phyloP scores from a whole-genome alignment of 2,888 invertebrate genomes.

The Steromphala cineraria region DNA sequence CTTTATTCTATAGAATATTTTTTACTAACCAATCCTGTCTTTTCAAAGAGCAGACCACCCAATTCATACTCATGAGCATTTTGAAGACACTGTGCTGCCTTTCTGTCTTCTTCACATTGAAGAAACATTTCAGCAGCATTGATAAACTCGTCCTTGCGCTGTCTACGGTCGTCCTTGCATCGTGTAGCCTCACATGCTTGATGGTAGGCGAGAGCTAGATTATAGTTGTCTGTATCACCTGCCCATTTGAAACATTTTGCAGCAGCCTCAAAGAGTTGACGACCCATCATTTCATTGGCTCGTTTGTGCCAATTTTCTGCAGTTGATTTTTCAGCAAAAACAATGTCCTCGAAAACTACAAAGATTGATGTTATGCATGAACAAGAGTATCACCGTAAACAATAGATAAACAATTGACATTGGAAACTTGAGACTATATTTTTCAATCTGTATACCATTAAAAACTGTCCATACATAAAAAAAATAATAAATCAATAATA shows the following conservation, averaged over 20 bases:
- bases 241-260: constrained; percentile 37
- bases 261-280: constrained; percentile 32
- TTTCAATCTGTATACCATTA: no score
- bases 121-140: constrained; percentile 24
- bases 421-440: no score
- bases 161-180: not conserved
- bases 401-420: not conserved
- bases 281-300: constrained; percentile 33
- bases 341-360: not conserved
- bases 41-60: not conserved
- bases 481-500: no score
- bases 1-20: no score
- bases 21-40: not conserved
- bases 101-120: not conserved
- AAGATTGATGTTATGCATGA: not conserved
- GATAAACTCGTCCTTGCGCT: constrained; percentile 12
- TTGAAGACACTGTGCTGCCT: not conserved
- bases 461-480: no score
- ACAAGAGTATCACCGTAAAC: not conserved
- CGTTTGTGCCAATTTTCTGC: constrained; percentile 34
- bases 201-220: constrained; percentile 25
- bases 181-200: not conserved
- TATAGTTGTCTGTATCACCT: constrained; percentile 19
- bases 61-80: not conserved
- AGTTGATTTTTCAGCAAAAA: constrained; percentile 36